Evolutionary conservation across 2,888 invertebrate species (phyloP), one percentile per base, ranked within the genome.

Genomic region (Aspidiotus destructor): DNA sequence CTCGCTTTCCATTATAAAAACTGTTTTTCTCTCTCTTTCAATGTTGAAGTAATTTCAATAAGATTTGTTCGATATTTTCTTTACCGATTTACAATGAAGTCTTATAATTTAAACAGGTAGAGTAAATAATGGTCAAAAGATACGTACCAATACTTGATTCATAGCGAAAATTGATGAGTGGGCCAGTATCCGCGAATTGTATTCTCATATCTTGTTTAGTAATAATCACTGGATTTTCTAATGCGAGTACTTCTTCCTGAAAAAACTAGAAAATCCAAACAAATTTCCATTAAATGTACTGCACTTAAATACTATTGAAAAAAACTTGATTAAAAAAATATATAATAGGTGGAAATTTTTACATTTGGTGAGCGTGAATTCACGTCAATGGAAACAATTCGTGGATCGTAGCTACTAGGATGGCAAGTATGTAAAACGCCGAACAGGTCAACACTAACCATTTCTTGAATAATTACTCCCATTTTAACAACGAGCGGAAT

Each of bases 371-470:
- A 28, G 28, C 28, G 28, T 28, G 28, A 28, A 53, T 63, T 41
- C 63, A 40, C 41, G 6, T 89, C 88, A 72, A 93, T 81, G 11
- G 86, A 79, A 71, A 92, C 81, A 54, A 81, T 75, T 6, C 82
- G 79, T 0, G 88, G 85, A 77, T 88, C 85, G 0, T 86, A 86
- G 11, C 83, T 83, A 2, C 83, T 81, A 0, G 92, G 92, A 76
- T 92, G 86, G 17, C 85, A 81, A 0, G 92, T 88, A 78, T 92
- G 92, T 76, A 92, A 77, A 2, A 92, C 91, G 7, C 92, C 92
- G 62, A 86, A 87, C 0, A 77, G 74, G 42, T 86, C 85, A 0
- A 89, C 82, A 13, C 80, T 75, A 17, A 88, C 85, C 84, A 92
- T 84, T 73, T 82, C 82, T 76, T 93, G 92, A 1, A 93, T 80